Evolutionary conservation across 2,888 invertebrate genomes (phyloP).

Genomic region (Gymnosoma rotundatum): DNA sequence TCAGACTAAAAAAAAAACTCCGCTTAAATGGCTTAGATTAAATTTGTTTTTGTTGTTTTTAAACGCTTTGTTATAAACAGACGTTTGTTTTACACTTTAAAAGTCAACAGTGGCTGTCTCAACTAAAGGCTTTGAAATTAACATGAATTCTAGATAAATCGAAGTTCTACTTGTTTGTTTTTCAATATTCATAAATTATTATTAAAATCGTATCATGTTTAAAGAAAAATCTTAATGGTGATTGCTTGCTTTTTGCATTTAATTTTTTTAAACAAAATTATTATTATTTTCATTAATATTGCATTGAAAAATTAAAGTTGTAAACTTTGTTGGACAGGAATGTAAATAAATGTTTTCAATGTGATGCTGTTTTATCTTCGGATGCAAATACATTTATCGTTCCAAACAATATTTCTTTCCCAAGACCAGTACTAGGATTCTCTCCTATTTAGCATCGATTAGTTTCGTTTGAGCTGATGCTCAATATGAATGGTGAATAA

Average conservation of each 20-base stretch:
- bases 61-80: constrained; percentile 10
- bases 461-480: no score
- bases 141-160: constrained; percentile 43
- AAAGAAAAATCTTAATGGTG: constrained; percentile 17
- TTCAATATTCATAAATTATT: constrained; percentile 60
- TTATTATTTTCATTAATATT: constrained; percentile 39
- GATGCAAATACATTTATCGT: no score
- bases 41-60: constrained; percentile 35
- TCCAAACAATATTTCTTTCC: no score
- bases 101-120: background rate
- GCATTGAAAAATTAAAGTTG: background rate
- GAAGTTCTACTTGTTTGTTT: constrained; percentile 34
- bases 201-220: constrained; percentile 36
- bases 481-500: no score
- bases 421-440: no score
- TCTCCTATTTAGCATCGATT: no score
- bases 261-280: constrained; percentile 34
- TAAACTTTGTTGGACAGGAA: background rate
- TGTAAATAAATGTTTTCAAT: background rate
- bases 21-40: constrained; percentile 28
- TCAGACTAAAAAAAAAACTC: constrained; percentile 33
- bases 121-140: constrained; percentile 6
- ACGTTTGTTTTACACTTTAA: background rate
- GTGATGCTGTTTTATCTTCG: background rate
- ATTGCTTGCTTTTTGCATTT: constrained; percentile 9